A percentile compares a stretch with the other conserved stretches of the same genome.
Conservation (phyloP, 2,888 invertebrate species). For the Drosophila hamatofila region DNA sequence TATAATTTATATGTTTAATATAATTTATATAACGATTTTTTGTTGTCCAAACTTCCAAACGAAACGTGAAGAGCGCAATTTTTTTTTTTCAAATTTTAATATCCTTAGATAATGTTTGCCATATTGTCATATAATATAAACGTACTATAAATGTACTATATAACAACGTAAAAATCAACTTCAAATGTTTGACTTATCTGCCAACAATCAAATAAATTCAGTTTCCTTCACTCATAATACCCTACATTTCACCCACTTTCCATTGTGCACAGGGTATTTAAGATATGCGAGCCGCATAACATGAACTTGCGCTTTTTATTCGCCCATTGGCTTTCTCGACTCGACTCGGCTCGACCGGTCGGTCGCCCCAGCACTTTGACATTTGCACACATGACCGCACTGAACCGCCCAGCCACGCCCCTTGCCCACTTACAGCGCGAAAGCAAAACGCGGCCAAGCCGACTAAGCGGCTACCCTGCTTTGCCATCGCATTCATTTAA, state of each 20-base stretch:
- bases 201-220: too few species aligned
- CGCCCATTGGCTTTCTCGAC: slow-evolving; percentile 52
- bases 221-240: neutral
- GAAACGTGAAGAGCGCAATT: too few species aligned
- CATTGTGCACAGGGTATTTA: neutral
- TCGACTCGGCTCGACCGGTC: slow-evolving; percentile 21
- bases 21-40: too few species aligned
- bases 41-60: too few species aligned
- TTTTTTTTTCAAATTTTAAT: too few species aligned
- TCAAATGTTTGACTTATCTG: too few species aligned
- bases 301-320: slow-evolving; percentile 64
- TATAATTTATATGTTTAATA: too few species aligned
- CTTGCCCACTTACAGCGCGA: neutral
- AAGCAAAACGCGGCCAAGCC: slow-evolving; percentile 1
- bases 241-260: neutral
- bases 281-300: slow-evolving; percentile 49
- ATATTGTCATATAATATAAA: too few species aligned
- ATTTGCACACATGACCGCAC: slow-evolving; percentile 64
- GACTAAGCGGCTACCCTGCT: neutral
- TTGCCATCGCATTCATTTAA: slow-evolving; percentile 17
- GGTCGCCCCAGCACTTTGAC: slow-evolving; percentile 56
- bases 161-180: too few species aligned
- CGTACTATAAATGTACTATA: too few species aligned
- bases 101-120: too few species aligned
- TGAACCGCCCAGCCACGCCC: slow-evolving; percentile 6